Conservation (phyloP, 2,113 vertebrate species). For the Typhlomys cinereus region DNA sequence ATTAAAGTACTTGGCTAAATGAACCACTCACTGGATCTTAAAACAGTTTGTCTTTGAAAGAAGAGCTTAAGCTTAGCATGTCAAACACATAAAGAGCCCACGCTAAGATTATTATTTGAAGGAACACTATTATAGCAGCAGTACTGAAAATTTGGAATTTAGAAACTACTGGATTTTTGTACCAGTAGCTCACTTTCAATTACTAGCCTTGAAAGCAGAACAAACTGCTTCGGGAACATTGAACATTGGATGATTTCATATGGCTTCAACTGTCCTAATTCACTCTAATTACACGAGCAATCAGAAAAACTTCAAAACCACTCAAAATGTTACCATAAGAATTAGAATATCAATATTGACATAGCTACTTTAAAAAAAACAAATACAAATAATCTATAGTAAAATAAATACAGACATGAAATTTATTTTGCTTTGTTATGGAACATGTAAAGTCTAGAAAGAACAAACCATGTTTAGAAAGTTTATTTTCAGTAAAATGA, state of each 20-base stretch:
- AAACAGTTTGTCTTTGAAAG: slow-evolving; percentile 10
- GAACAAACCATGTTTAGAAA: slow-evolving; percentile 33
- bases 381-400: slow-evolving; percentile 1
- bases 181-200: neutral
- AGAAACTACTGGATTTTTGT: neutral
- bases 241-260: neutral
- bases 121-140: neutral
- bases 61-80: neutral
- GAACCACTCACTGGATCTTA: neutral
- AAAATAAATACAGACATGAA: neutral
- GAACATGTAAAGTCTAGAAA: neutral
- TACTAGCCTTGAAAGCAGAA: neutral
- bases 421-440: neutral
- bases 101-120: neutral
- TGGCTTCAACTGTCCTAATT: slow-evolving; percentile 15
- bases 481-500: neutral
- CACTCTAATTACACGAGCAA: neutral
- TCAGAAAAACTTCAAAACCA: neutral
- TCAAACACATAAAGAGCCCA: neutral
- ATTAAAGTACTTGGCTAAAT: neutral
- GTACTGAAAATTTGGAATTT: neutral
- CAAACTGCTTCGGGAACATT: neutral
- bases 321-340: slow-evolving; percentile 39
- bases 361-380: neutral
- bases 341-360: neutral